A percentile compares a stretch with the other conserved stretches of the same genome.
Evolutionary conservation across 2,113 vertebrate species (phyloP).

Genomic region (Oenanthe melanoleuca): DNA sequence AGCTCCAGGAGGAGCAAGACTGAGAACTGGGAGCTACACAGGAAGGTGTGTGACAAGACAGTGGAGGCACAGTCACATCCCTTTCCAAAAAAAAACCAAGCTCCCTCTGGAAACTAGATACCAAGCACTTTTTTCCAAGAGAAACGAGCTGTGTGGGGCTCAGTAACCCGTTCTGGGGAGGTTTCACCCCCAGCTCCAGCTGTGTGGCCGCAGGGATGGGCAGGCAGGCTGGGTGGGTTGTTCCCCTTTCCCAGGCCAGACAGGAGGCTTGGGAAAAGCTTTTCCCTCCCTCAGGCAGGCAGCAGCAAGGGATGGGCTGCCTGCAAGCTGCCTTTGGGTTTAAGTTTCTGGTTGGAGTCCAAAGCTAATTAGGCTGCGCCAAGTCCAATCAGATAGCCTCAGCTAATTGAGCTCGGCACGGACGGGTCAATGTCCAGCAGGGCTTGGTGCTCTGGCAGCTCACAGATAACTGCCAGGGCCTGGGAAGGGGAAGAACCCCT

Average conservation of each 20-base stretch:
- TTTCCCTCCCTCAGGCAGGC: neutral
- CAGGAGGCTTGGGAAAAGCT: neutral
- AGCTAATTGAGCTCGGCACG: neutral
- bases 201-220: fast-evolving
- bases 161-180: neutral
- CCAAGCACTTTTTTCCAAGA: neutral
- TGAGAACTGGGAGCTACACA: conserved; percentile 74
- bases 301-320: neutral
- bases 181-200: neutral
- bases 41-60: conserved; percentile 67
- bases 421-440: conserved; percentile 45
- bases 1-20: conserved; percentile 14
- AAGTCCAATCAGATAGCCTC: conserved; percentile 62
- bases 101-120: neutral
- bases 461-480: conserved; percentile 36
- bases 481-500: conserved; percentile 38
- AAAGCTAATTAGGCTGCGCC: conserved; percentile 73
- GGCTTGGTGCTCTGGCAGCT: neutral
- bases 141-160: neutral
- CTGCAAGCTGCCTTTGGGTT: neutral
- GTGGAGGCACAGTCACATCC: neutral
- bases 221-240: neutral
- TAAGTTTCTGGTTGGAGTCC: conserved; percentile 43
- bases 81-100: neutral
- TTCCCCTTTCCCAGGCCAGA: neutral